A percentile compares a stretch with the other conserved stretches of the same genome.
phyloP scores from a whole-genome alignment of 30 jellyfish, hydroid and myxozoan species.

The Mastigias papua region DNA sequence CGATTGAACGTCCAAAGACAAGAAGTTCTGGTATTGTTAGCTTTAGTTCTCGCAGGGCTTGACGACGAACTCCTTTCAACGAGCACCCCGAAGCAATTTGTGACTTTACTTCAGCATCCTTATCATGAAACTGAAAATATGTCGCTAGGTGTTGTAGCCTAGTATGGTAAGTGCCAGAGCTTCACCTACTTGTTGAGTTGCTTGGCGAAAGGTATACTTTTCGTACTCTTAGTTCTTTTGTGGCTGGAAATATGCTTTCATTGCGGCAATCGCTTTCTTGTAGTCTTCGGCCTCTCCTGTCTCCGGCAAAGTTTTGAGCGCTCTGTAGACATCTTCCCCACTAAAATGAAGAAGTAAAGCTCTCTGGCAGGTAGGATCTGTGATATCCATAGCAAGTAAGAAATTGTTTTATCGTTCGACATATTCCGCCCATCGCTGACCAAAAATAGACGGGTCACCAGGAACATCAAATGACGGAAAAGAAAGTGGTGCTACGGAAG shows the following conservation, averaged over 20 bases:
- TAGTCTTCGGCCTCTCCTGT: slow-evolving; percentile 37
- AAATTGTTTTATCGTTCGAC: neutral
- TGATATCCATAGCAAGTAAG: neutral
- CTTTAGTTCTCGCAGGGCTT: slow-evolving; percentile 7
- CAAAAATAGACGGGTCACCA: neutral
- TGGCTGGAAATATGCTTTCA: slow-evolving; percentile 27
- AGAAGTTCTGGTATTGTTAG: slow-evolving; percentile 5
- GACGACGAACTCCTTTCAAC: neutral
- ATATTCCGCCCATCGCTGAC: neutral
- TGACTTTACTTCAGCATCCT: slow-evolving; percentile 27
- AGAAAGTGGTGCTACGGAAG: neutral
- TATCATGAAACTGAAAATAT: neutral
- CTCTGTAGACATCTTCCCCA: slow-evolving; percentile 24
- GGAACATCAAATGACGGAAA: neutral
- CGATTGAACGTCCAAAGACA: slow-evolving; percentile 34
- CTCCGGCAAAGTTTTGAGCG: slow-evolving; percentile 18
- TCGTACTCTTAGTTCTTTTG: slow-evolving; percentile 22
- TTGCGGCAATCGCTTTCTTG: slow-evolving; percentile 11
- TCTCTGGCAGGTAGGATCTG: neutral
- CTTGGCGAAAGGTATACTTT: slow-evolving; percentile 28
- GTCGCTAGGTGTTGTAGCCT: neutral
- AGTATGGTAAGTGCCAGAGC: slow-evolving; percentile 20
- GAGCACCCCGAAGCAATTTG: slow-evolving; percentile 13
- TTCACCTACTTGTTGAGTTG: slow-evolving; percentile 20
- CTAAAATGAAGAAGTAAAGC: neutral